Conservation (phyloP, 2,797 vertebrate species). For the Chelon labrosus region DNA sequence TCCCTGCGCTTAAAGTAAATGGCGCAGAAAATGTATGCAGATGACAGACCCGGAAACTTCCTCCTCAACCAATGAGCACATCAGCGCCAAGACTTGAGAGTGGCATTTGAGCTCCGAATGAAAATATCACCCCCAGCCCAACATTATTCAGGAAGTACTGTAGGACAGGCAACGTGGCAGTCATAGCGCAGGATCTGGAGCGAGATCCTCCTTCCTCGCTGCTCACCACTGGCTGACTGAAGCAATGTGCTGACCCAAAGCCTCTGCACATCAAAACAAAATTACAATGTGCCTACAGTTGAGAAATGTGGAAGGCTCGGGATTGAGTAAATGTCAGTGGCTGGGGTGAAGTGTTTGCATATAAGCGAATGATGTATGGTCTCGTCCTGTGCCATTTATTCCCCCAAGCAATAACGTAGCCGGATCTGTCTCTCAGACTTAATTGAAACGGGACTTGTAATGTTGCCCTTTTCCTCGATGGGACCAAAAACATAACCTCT, state of each 20-base stretch:
- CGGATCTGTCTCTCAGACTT: conserved; percentile 84
- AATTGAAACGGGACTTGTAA: conserved; percentile 88
- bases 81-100: conserved; percentile 58
- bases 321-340: conserved; percentile 85
- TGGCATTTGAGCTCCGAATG: conserved; percentile 73
- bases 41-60: conserved; percentile 71
- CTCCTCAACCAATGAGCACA: conserved; percentile 76
- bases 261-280: conserved; percentile 82
- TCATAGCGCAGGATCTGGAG: conserved; percentile 66
- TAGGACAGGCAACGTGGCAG: conserved; percentile 80
- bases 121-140: conserved; percentile 72
- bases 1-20: conserved; percentile 71
- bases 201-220: conserved; percentile 69
- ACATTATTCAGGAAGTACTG: conserved; percentile 72
- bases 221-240: conserved; percentile 69
- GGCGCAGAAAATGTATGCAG: conserved; percentile 78
- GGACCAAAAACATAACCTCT: conserved; percentile 87
- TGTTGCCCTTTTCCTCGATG: conserved; percentile 81
- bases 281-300: conserved; percentile 82
- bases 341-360: conserved; percentile 85
- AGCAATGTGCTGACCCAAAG: conserved; percentile 77
- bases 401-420: conserved; percentile 84
- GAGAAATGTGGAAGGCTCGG: conserved; percentile 75
- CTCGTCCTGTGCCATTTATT: conserved; percentile 82
- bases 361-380: conserved; percentile 87